Evolutionary conservation across 2,888 invertebrate genomes (phyloP).

Genomic region (Lobophora halterata): DNA sequence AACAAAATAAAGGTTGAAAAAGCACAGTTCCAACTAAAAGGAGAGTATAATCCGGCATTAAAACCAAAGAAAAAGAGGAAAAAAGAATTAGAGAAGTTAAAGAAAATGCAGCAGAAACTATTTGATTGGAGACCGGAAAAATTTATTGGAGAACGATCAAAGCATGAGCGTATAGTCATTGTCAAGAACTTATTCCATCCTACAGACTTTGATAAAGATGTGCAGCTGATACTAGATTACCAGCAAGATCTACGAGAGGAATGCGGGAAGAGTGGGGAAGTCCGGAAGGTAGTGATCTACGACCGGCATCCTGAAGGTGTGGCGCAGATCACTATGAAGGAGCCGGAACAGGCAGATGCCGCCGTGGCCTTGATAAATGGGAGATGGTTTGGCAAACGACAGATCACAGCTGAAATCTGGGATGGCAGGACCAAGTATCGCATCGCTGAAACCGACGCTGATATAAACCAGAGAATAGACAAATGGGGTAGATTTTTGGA

Average conservation of each 20-base stretch:
- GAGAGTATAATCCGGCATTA: constrained; percentile 93
- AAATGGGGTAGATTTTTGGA: constrained; percentile 94
- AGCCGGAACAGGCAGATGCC: constrained; percentile 94
- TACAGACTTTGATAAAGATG: constrained; percentile 93
- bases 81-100: constrained; percentile 93
- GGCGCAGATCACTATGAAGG: constrained; percentile 94
- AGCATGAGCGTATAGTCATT: constrained; percentile 94
- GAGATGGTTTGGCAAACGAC: constrained; percentile 93
- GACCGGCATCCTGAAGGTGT: constrained; percentile 98
- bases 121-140: constrained; percentile 99
- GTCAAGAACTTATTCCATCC: constrained; percentile 96
- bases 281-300: constrained; percentile 93
- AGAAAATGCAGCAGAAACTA: constrained; percentile 95
- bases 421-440: constrained; percentile 97
- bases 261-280: constrained; percentile 94
- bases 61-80: constrained; percentile 95
- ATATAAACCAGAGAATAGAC: constrained; percentile 88
- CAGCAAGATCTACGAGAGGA: constrained; percentile 95
- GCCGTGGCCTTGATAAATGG: constrained; percentile 93
- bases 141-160: constrained; percentile 90
- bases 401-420: constrained; percentile 94
- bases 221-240: constrained; percentile 93
- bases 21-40: constrained; percentile 97
- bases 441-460: constrained; percentile 94
- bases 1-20: constrained; percentile 92